Conservation (phyloP, 2,888 invertebrate species). For the Eurois occulta region DNA sequence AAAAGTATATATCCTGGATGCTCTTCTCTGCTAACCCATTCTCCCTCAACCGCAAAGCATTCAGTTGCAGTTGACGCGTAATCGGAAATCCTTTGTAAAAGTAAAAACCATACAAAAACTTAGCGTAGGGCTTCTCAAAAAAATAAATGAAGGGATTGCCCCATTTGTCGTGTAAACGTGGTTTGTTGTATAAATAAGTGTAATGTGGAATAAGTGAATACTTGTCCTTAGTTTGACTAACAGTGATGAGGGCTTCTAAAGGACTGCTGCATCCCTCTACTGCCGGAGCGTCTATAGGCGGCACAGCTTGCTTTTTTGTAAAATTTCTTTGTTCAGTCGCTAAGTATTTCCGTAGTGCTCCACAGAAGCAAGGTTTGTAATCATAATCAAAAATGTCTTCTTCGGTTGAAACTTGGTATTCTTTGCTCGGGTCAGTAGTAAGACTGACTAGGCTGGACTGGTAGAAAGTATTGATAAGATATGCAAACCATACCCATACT, state of each 20-base stretch:
- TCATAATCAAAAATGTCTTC: slow-evolving; percentile 69
- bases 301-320: neutral
- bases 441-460: slow-evolving; percentile 75
- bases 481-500: slow-evolving; percentile 75
- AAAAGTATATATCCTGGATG: slow-evolving; percentile 42
- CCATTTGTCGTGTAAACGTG: slow-evolving; percentile 54
- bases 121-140: slow-evolving; percentile 47
- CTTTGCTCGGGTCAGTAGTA: slow-evolving; percentile 68
- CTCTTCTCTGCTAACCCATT: slow-evolving; percentile 56
- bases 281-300: neutral
- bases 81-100: slow-evolving; percentile 64
- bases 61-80: slow-evolving; percentile 24
- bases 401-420: slow-evolving; percentile 74
- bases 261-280: slow-evolving; percentile 55
- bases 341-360: slow-evolving; percentile 58
- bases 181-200: slow-evolving; percentile 42
- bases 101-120: slow-evolving; percentile 29
- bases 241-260: slow-evolving; percentile 28
- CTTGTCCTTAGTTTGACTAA: slow-evolving; percentile 31
- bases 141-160: slow-evolving; percentile 48
- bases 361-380: slow-evolving; percentile 76
- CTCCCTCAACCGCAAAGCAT: slow-evolving; percentile 50
- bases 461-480: slow-evolving; percentile 74
- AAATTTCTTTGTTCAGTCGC: slow-evolving; percentile 28
- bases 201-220: slow-evolving; percentile 50